Base-by-base conservation (phyloP, 2,113 vertebrate genomes). In the Rallus limicola region DNA sequence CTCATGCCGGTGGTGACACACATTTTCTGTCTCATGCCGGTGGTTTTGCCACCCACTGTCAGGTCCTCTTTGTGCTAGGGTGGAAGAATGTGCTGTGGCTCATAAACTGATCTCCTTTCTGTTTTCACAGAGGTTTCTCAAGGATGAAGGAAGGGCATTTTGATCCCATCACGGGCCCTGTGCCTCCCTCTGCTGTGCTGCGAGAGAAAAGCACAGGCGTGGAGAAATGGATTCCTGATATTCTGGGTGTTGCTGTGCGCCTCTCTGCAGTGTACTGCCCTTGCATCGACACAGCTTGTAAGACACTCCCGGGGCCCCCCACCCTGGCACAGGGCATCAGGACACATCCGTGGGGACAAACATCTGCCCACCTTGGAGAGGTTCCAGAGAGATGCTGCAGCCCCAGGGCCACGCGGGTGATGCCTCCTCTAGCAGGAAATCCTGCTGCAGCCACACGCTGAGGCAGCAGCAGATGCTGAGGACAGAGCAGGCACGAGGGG, bases 11-110 rank as follows among this genome's bases (percentile, higher is more conserved):
- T 56, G 20, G n/a, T n/a, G n/a, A n/a, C n/a, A n/a, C n/a, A n/a
- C n/a, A n/a, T n/a, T n/a, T n/a, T n/a, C n/a, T n/a, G n/a, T n/a
- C n/a, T n/a, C n/a, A n/a, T n/a, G n/a, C n/a, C n/a, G n/a, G n/a
- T n/a, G n/a, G 21, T 82, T 55, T 70, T 68, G 11, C 16, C 24
- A 21, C 11, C 3, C 28, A 6, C 53, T 72, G 77, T 53, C 28
- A 28, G 16, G 40, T 17, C 24, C 42, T 34, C 3, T 31, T 13
- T 3, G 1, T 11, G 14, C 17, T 36, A 34, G 1, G 1, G 9
- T 44, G 52, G 58, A 85, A 50, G 7, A 44, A 29, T 31, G 28
- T 44, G 76, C 52, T 33, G 19, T 40, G 48, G 29, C 52, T 72
- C 31, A 13, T 11, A n/a, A 46, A 53, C 2, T 0, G 11, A 33